Base-by-base conservation (phyloP, 2,113 vertebrate species). In the Syngnathus floridae region DNA sequence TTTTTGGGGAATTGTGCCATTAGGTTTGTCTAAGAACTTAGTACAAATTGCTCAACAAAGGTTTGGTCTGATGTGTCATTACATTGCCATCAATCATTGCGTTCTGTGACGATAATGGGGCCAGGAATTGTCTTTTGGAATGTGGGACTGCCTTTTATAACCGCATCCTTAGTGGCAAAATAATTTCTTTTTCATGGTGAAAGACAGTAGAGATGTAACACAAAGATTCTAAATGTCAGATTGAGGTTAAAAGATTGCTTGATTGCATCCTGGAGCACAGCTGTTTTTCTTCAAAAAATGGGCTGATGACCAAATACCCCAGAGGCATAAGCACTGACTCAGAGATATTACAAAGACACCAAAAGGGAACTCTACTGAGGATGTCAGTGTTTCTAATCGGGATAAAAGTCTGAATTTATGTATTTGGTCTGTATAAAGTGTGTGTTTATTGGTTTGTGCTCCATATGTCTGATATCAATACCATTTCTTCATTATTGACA, bases 181-280 rank as follows among this genome's bases (percentile, higher is more conserved):
- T 71, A 62, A 79, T 81, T 80, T 82, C 57, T 62, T 80, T 76
- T 38, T 66, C 52, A 45, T 59, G 72, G 49, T 73, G 49, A 66
- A 57, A 43, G 49, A 79, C 60, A 74, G 38, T 52, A n/a, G 35
- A 73, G 64, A 73, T 71, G 65, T 62, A 77, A 77, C 66, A 77
- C 64, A 76, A 74, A 75, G 41, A 78, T 69, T 75, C 76, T 60
- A 76, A 80, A 81, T 78, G 69, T 76, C 81, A 82, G 58, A 49
- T 66, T 10, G 66, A 72, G 72, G 73, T 74, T 77, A 77, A 77
- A 77, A 78, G 61, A 79, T 80, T 72, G 75, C 22, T 58, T 77
- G 79, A 84, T 76, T 82, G 62, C 67, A 72, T 75, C 72, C 71
- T 48, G 37, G 43, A 71, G 67, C 51, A 68, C 66, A 72, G 63